phyloP scores from a whole-genome alignment of 2,888 invertebrate genomes.

The Cheilosia vulpina region DNA sequence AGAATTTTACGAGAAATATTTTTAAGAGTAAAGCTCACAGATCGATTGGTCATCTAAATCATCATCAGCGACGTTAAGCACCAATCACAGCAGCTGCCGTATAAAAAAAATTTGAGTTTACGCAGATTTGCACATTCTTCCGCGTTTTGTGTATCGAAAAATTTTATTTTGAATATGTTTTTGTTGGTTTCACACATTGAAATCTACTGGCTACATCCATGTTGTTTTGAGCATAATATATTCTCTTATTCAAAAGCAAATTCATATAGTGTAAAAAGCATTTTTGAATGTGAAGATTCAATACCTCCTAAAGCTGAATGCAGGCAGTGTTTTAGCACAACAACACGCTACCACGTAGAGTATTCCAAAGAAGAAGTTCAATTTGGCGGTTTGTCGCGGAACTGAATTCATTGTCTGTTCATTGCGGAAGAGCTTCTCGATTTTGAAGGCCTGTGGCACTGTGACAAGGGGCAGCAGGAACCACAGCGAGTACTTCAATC shows the following conservation, averaged over 20 bases:
- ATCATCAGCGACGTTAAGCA: constrained; percentile 16
- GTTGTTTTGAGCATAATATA: constrained; percentile 62
- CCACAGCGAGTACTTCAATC: constrained; percentile 93
- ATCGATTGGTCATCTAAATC: constrained; percentile 57
- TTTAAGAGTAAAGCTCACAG: constrained; percentile 67
- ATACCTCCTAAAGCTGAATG: constrained; percentile 79
- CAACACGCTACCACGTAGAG: constrained; percentile 94
- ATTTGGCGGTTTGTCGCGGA: constrained; percentile 93
- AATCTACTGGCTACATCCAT: constrained; percentile 43
- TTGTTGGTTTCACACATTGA: constrained; percentile 47
- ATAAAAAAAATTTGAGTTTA: constrained; percentile 33
- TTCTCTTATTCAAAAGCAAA: constrained; percentile 64
- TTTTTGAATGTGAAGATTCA: constrained; percentile 73
- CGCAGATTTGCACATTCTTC: constrained; percentile 39
- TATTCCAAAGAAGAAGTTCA: constrained; percentile 96
- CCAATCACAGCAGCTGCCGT: constrained; percentile 72
- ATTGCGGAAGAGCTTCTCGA: constrained; percentile 94
- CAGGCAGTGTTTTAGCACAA: constrained; percentile 87
- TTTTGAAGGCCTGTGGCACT: constrained; percentile 93
- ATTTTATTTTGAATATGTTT: constrained; percentile 61
- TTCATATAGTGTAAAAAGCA: constrained; percentile 54
- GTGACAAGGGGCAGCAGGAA: constrained; percentile 95
- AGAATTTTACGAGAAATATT: constrained; percentile 58
- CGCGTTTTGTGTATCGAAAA: background rate
- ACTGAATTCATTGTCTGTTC: constrained; percentile 91